These are phyloP conservation scores for Chrysotoxum bicinctum DNA, from an alignment of 2,888 invertebrate genomes.

Conservation along the genomic window DNA sequence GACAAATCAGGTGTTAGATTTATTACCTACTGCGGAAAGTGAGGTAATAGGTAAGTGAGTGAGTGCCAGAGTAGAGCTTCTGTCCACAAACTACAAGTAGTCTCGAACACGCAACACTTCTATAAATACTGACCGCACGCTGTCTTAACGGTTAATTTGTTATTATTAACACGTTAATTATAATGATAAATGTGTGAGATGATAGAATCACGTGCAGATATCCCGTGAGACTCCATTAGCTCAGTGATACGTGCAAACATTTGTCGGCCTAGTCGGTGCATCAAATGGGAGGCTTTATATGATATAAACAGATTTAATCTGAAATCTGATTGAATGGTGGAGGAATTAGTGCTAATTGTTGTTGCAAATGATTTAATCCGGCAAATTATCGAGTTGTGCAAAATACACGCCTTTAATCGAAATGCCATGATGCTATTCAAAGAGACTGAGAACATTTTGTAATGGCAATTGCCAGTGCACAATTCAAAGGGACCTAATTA, in stretches of 20 bases:
- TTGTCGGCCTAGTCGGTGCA: conserved; percentile 3
- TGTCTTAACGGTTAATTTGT: conserved; percentile 55
- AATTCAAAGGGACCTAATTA: conserved; percentile 28
- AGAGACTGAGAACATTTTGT: not conserved
- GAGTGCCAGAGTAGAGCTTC: conserved; percentile 4
- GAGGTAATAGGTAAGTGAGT: conserved; percentile 59
- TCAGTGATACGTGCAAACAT: conserved; percentile 27
- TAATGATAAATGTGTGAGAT: conserved; percentile 28
- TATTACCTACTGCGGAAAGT: conserved; percentile 49
- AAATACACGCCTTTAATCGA: not conserved
- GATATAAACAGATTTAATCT: conserved; percentile 18
- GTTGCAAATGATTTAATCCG: conserved; percentile 40
- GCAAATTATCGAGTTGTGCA: conserved; percentile 13
- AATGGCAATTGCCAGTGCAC: conserved; percentile 7
- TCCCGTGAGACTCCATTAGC: conserved; percentile 13
- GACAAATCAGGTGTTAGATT: conserved; percentile 58
- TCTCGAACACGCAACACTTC: conserved; percentile 13
- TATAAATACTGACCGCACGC: conserved; percentile 14
- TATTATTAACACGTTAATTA: conserved; percentile 56
- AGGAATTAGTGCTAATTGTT: conserved; percentile 35
- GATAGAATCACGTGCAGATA: conserved; percentile 17
- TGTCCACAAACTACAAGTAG: conserved; percentile 18
- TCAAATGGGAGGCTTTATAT: conserved; percentile 11
- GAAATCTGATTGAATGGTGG: conserved; percentile 27
- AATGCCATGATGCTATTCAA: not conserved